These are phyloP conservation scores for Aphelinus atriplicis DNA, from an alignment of 1,140 invertebrate species.

Conservation along the genomic window DNA sequence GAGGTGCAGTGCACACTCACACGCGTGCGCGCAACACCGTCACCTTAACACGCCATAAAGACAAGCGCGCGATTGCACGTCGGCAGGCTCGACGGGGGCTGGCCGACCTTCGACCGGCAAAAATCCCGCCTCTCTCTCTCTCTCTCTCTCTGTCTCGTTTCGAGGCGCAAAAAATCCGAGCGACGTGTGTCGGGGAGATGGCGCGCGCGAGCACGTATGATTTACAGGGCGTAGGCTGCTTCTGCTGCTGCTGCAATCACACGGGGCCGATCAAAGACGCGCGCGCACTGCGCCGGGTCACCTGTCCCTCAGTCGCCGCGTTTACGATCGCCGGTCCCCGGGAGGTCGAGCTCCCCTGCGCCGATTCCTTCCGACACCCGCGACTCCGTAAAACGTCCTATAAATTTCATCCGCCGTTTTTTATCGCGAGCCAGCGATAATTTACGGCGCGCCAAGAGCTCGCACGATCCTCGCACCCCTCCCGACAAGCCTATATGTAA, in stretches of 20 bases:
- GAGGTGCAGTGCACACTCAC: background rate
- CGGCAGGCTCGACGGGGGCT: constrained; percentile 23
- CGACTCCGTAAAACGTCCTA: constrained; percentile 61
- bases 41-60: constrained; percentile 28
- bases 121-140: no score
- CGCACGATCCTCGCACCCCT: background rate
- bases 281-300: constrained; percentile 45
- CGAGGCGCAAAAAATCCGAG: background rate
- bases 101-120: background rate
- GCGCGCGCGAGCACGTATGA: background rate
- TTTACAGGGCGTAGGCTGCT: no score
- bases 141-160: no score
- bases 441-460: constrained; percentile 53
- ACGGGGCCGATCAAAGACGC: constrained; percentile 30
- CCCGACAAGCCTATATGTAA: no score
- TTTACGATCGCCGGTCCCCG: constrained; percentile 61
- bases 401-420: constrained; percentile 63
- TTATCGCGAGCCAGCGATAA: constrained; percentile 53
- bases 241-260: constrained; percentile 3
- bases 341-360: constrained; percentile 62
- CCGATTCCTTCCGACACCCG: constrained; percentile 59
- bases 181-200: constrained; percentile 30
- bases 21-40: constrained; percentile 4
- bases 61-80: constrained; percentile 23
- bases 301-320: constrained; percentile 59